Evolutionary conservation across 2,888 invertebrate genomes (phyloP), one percentile per base, ranked within the genome.

Genomic region (Icerya purchasi): DNA sequence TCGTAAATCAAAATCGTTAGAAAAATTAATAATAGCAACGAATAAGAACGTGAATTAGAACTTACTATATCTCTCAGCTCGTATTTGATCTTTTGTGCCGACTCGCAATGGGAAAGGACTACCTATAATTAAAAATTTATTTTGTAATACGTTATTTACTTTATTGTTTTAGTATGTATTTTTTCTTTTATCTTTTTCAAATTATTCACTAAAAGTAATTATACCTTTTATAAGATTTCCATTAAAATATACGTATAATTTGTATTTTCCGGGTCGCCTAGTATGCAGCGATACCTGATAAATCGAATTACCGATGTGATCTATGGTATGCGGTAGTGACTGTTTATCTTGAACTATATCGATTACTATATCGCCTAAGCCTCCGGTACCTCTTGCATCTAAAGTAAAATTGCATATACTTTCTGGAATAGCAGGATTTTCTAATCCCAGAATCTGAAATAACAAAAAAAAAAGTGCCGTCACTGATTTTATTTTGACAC

Each of bases 161-260:
- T n/a, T 22, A 3, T n/a, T n/a, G n/a, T n/a, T n/a, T n/a, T n/a
- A n/a, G n/a, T n/a, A n/a, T n/a, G n/a, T n/a, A n/a, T n/a, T n/a
- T n/a, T n/a, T n/a, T n/a, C n/a, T n/a, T n/a, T n/a, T n/a, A n/a
- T n/a, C n/a, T n/a, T n/a, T n/a, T 51, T 51, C 25, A 18, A 22
- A 3, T 57, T n/a, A 19, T 25, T 20, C 21, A 2, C n/a, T 22
- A 8, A n/a, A 22, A 2, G 54, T 10, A 23, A 51, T 61, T 61
- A 58, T 57, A 67, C 68, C 68, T 68, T 68, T 68, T n/a, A 86
- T 81, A 68, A 88, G 87, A 69, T 84, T 83, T 10, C 92, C 93
- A 70, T 94, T 94, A 74, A 93, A 96, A 70, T 90, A 92, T 25
- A 94, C 82, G 71, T 93, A 92, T 50, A 92, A 79, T 74, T 83